Base-by-base conservation (phyloP, 2,888 invertebrate genomes). In the Harmothoe impar region DNA sequence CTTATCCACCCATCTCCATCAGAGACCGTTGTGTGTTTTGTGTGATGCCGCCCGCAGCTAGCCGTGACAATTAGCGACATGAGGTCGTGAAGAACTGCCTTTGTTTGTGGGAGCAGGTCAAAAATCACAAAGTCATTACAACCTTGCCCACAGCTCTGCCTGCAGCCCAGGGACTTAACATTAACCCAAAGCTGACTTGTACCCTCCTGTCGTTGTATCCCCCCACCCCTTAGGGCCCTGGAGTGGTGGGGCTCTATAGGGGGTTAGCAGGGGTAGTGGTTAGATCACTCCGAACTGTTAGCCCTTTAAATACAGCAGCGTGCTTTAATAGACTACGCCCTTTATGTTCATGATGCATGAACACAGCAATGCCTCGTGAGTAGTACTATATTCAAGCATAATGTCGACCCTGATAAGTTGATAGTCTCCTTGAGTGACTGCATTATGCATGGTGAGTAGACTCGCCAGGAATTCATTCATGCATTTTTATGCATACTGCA, bases 51-150 rank as follows among this genome's bases (percentile, higher is more conserved):
- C 84, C 84, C 84, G 43, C 84, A 84, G 84, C 84, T 31, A 35
- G 84, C 43, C 84, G 84, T 84, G 84, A 35, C 84, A 84, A 84
- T 84, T 84, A 84, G 35, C 43, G 84, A 84, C 51, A 7, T 15
- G 35, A 84, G 84, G 84, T 84, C 84, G 51, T 35, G 84, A 84
- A 43, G 51, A 43, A 84, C 29, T 33, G 51, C 84, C 84, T 84
- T 84, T 84, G 84, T 84, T 43, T 51, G 84, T 35, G 23, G 43
- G 35, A 51, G 33, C 7, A 35, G 84, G 84, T 84, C 84, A 84
- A 84, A 84, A 84, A 84, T 84, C 84, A 84, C 72, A 72, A 43
- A 72, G 29, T 72, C 72, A 72, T 72, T 72, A 72, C 72, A 29
- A 29, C 72, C 62, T 62, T n/a, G 62, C 62, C 62, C 62, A 29